Conservation (phyloP, 2,797 vertebrate genomes). For the Scomberomorus guttatus region DNA sequence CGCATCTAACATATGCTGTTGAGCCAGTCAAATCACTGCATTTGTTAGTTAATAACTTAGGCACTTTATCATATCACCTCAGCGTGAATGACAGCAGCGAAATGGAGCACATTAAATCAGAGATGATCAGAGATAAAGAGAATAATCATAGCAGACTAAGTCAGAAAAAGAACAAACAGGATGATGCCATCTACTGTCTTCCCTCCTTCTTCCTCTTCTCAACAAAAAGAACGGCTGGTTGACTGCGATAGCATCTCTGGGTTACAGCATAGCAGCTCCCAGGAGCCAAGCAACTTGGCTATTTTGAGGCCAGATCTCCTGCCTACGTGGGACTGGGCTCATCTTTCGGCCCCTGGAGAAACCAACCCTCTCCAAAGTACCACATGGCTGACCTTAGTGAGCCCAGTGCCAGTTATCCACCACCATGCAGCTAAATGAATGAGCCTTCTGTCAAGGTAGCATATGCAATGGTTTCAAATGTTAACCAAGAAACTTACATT, state of each 20-base stretch:
- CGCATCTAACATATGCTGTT: constrained; percentile 22
- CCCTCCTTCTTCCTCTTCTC: constrained; percentile 67
- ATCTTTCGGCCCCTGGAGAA: constrained; percentile 52
- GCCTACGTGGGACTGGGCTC: constrained; percentile 67
- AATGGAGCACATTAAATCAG: constrained; percentile 39
- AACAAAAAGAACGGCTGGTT: constrained; percentile 44
- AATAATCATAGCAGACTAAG: constrained; percentile 51
- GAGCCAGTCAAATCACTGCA: constrained; percentile 41
- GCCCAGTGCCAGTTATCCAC: constrained; percentile 3
- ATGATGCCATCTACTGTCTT: constrained; percentile 63
- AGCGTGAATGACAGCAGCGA: constrained; percentile 42
- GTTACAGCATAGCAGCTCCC: constrained; percentile 61
- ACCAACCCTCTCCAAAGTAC: constrained; percentile 11
- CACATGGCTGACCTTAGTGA: constrained; percentile 15
- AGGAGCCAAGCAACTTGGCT: constrained; percentile 39
- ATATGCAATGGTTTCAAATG: neutral
- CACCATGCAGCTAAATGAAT: neutral
- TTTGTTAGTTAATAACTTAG: constrained; percentile 46
- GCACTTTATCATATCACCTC: constrained; percentile 30
- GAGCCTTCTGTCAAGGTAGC: neutral
- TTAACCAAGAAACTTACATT: neutral
- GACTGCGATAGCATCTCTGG: constrained; percentile 69
- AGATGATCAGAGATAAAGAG: constrained; percentile 49
- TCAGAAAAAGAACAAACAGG: constrained; percentile 69
- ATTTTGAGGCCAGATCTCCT: constrained; percentile 64